Percentiles rank a stretch among this genome's conserved stretches.
Evolutionary conservation across 2,888 invertebrate species (phyloP).

Genomic region (Drosophila monieri): DNA sequence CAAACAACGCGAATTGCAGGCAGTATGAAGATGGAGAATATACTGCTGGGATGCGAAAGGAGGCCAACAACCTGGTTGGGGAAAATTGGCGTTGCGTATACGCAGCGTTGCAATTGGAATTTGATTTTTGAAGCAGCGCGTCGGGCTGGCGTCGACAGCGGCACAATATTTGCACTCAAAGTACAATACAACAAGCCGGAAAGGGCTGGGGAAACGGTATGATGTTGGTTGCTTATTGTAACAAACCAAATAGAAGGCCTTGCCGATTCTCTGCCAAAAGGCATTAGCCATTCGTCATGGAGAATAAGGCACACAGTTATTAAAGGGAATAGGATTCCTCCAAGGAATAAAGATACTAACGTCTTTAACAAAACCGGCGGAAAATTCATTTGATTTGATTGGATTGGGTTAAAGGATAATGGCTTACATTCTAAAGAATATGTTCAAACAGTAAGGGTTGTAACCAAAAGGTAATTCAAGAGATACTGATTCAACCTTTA

Average conservation of each 20-base stretch:
- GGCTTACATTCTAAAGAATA: not conserved
- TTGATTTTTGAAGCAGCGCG: constrained; percentile 65
- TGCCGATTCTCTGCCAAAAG: constrained; percentile 41
- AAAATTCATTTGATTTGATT: constrained; percentile 20
- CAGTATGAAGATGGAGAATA: constrained; percentile 19
- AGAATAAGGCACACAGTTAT: constrained; percentile 1
- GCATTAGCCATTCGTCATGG: constrained; percentile 4
- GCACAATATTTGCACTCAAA: constrained; percentile 67
- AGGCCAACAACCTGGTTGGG: constrained; percentile 39
- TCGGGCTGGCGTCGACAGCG: constrained; percentile 50
- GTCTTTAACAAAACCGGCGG: constrained; percentile 15
- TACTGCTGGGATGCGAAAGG: constrained; percentile 8
- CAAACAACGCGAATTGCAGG: constrained; percentile 67
- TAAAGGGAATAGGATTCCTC: not conserved
- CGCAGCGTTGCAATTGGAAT: constrained; percentile 70
- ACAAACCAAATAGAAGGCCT: constrained; percentile 38
- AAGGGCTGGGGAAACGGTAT: constrained; percentile 5
- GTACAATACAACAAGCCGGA: constrained; percentile 63
- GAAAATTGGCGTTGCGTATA: constrained; percentile 68
- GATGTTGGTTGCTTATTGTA: constrained; percentile 41
- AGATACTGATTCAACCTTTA: not conserved
- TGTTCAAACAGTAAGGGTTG: constrained; percentile 12
- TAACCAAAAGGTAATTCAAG: not conserved
- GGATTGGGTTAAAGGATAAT: not conserved
- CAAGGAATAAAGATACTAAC: not conserved